Evolutionary conservation across 2,113 vertebrate species (phyloP), one percentile per base, ranked within the genome.

Genomic region (Ailurus styani): DNA sequence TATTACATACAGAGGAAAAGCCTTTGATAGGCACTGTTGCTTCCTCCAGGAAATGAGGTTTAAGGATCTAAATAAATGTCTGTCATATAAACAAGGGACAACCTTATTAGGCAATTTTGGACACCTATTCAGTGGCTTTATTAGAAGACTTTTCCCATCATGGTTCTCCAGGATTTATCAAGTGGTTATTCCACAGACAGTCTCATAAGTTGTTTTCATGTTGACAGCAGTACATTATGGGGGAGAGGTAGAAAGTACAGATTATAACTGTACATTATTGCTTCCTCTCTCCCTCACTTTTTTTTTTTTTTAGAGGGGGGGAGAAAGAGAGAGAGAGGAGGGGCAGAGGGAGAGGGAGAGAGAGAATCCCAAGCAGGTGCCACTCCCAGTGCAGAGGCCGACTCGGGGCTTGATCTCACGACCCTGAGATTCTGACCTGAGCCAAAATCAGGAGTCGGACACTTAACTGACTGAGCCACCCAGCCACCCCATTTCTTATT

Each of bases 1-100:
- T 96, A 60, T 90, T 90, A 84, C n/a, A 31, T 78, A 50, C 34
- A 68, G 55, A 96, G 91, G 94, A 87, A 93, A 91, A 87, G 37
- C 55, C 60, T 97, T 86, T 90, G 14, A 52, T 95, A 84, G 89
- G 90, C 92, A 97, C 73, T 92, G 93, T 37, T 96, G n/a, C 70
- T 97, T 96, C 94, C 79, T 93, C 7, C 68, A 93, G 97, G 89
- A 97, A 96, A 77, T 89, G 45, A 94, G 84, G 45, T 87, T 62
- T 52, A 42, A 27, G n/a, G 87, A 94, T 93, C 23, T 89, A 83
- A 84, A 64, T 89, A 68, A 10, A 34, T 6, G n/a, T 96, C 42
- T 87, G 66, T 88, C 47, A 4, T 37, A 45, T 57, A 34, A 85
- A 93, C 23, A 95, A 40, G 57, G 8, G 9, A 17, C n/a, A 62